A percentile compares a stretch with the other conserved stretches of the same genome.
Conservation (phyloP, 2,113 vertebrate genomes). For the Sarotherodon lohbergeri region DNA sequence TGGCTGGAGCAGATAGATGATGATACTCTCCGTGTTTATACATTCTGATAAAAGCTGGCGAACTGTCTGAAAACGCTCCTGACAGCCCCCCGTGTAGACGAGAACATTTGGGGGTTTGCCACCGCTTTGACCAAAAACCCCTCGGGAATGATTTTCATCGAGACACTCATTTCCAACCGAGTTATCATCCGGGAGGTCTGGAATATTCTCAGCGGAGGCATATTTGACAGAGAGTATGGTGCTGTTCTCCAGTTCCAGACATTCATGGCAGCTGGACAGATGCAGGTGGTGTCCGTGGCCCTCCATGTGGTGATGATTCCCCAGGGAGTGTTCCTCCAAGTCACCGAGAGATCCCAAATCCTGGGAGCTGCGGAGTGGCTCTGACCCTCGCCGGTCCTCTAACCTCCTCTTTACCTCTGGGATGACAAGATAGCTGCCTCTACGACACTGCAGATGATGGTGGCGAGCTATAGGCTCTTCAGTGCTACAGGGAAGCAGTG, state of each 20-base stretch:
- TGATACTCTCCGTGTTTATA: slow-evolving; percentile 74
- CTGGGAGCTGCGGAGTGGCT: background rate
- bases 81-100: slow-evolving; percentile 76
- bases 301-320: slow-evolving; percentile 57
- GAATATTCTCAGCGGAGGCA: slow-evolving; percentile 85
- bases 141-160: slow-evolving; percentile 5
- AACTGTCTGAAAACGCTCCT: slow-evolving; percentile 63
- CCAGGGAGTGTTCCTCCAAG: background rate
- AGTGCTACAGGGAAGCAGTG: background rate
- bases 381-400: slow-evolving; percentile 43
- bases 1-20: slow-evolving; percentile 77
- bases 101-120: slow-evolving; percentile 86
- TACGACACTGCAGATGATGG: background rate
- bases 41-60: slow-evolving; percentile 73
- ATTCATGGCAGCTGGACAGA: slow-evolving; percentile 88
- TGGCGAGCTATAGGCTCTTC: background rate
- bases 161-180: slow-evolving; percentile 1
- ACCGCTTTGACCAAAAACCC: background rate
- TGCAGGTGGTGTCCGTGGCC: slow-evolving; percentile 77
- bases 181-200: slow-evolving; percentile 77
- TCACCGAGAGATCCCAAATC: background rate
- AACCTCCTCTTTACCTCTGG: background rate
- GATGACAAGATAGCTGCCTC: slow-evolving; percentile 29
- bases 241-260: slow-evolving; percentile 87
- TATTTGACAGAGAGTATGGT: slow-evolving; percentile 89